These are phyloP conservation scores for Hippoglossus hippoglossus DNA, from an alignment of 2,797 vertebrate genomes.

Conservation along the genomic window DNA sequence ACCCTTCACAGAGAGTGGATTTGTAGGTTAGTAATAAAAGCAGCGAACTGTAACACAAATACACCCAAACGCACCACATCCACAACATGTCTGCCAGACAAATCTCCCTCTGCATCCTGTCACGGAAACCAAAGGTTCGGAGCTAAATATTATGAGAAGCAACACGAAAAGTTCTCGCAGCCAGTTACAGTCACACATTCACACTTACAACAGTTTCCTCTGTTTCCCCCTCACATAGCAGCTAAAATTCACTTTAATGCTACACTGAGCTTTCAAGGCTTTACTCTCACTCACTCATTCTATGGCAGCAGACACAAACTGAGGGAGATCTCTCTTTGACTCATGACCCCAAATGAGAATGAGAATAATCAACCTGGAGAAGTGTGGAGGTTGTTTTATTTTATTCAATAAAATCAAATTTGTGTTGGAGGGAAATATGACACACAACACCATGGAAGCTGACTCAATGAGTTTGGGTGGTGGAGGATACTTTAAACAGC, in stretches of 20 bases:
- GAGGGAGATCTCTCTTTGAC: neutral
- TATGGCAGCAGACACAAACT: neutral
- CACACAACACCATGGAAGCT: too few relatives aligned
- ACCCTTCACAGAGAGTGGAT: too few relatives aligned
- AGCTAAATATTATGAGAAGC: slow-evolving; percentile 7
- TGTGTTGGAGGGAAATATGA: too few relatives aligned
- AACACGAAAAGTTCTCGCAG: neutral
- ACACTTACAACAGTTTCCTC: slow-evolving; percentile 9
- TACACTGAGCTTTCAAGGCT: neutral
- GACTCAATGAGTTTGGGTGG: too few relatives aligned
- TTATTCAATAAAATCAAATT: neutral
- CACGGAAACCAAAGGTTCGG: neutral
- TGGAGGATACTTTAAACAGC: too few relatives aligned
- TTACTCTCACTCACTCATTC: neutral
- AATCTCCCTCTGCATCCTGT: neutral
- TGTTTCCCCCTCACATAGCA: neutral
- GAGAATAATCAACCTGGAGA: neutral
- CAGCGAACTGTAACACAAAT: neutral
- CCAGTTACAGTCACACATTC: neutral
- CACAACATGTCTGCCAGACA: neutral
- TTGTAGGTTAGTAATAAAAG: too few relatives aligned
- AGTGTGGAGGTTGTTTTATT: neutral
- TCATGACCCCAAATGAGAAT: neutral
- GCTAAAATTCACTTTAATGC: neutral
- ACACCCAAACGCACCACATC: neutral